Conservation (phyloP, 2,113 vertebrate species). For the Mohoua ochrocephala region DNA sequence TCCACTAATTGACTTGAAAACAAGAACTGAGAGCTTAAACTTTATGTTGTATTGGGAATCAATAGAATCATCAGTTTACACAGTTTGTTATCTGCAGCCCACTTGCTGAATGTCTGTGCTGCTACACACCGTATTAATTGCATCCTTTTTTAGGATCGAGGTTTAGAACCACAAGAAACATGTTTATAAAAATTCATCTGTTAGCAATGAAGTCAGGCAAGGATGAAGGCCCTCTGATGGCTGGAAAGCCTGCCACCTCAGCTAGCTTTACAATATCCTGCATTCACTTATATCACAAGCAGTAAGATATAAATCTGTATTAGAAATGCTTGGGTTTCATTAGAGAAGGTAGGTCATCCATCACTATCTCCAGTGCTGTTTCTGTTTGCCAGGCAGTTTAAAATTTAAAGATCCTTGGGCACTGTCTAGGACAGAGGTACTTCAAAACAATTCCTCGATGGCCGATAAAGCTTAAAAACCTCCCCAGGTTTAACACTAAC, state of each 20-base stretch:
- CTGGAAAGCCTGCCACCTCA: background rate
- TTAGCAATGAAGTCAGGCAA: background rate
- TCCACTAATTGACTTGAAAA: slow-evolving; percentile 1
- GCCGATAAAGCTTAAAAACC: background rate
- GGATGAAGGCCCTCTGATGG: background rate
- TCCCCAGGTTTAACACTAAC: background rate
- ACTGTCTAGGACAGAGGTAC: background rate
- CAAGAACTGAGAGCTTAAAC: background rate
- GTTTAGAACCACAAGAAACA: background rate
- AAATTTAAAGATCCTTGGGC: background rate
- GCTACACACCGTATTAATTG: background rate
- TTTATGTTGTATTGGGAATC: slow-evolving; percentile 23
- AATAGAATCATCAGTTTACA: background rate
- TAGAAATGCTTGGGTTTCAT: background rate
- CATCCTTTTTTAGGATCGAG: background rate
- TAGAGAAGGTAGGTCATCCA: background rate
- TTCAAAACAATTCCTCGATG: background rate
- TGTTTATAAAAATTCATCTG: background rate
- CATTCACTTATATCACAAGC: background rate
- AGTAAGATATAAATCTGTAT: background rate
- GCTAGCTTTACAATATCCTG: background rate
- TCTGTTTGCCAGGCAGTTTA: background rate
- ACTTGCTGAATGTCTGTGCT: background rate
- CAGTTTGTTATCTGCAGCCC: background rate
- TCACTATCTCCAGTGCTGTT: background rate